Evolutionary conservation across 2,797 vertebrate species (phyloP), one percentile per base, ranked within the genome.

Genomic region (Channa striata): DNA sequence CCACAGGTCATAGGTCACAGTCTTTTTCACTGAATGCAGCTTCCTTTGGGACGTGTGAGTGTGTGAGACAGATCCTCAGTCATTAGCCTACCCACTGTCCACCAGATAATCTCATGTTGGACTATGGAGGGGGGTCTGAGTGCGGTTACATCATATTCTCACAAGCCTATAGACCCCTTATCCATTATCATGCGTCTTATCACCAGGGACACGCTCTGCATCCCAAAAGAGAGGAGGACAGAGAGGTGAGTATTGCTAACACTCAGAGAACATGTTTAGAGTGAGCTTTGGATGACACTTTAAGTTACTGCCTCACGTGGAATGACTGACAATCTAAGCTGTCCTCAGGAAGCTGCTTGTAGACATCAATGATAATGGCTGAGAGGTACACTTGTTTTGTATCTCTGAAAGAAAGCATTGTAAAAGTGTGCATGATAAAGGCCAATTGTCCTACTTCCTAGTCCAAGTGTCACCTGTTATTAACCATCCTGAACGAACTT

Each of bases 31-130:
- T 74, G 80, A 88, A 87, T 54, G 81, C 59, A 16, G 87, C 86
- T 93, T 92, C 92, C 91, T 92, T 79, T 78, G 89, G 88, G 91
- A 93, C 78, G n/a, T 66, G 61, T 42, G 33, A 83, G 85, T 83
- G 88, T 91, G 88, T 83, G 85, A 89, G 89, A 82, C 68, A 72
- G 87, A 82, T 86, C 74, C 65, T 85, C 62, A 40, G 72, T 86
- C 82, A 82, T 89, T 72, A 85, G 83, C 73, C 78, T 47, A 61
- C 76, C 80, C 87, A 78, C 86, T 73, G 88, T 88, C 88, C 79
- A 56, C 37, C 68, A 78, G 79, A 90, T 91, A 85, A 87, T 82
- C 84, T 86, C 60, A 84, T 83, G 72, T 84, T 82, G 82, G 81
- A 52, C 75, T 58, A 50, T 61, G 62, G 52, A 62, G 67, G 56